These are phyloP conservation scores for Spinibarbus caldwelli DNA, from an alignment of 2,797 vertebrate genomes.

Conservation along the genomic window DNA sequence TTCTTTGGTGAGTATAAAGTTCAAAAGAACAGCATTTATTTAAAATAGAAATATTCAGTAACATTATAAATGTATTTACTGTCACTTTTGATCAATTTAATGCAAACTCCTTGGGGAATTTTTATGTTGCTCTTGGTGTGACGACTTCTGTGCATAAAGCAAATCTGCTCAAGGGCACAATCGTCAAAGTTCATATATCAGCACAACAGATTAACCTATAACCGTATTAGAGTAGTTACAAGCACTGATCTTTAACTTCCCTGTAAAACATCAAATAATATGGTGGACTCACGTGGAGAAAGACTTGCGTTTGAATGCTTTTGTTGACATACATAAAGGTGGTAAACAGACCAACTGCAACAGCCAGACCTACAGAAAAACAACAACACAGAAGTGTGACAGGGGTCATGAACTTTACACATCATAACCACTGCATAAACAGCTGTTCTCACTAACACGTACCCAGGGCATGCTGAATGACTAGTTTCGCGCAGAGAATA, in stretches of 20 bases:
- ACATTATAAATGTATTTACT: not conserved
- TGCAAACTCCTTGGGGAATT: not conserved
- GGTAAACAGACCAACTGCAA: constrained; percentile 93
- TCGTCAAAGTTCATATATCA: not conserved
- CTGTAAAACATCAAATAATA: not conserved
- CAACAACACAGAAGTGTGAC: not conserved
- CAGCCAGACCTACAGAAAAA: constrained; percentile 86
- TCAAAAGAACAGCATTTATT: not conserved
- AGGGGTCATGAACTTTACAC: not conserved
- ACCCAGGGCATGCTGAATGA: constrained; percentile 90
- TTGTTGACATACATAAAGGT: constrained; percentile 97
- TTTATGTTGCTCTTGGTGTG: not conserved
- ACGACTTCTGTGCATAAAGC: not conserved
- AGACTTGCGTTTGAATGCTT: constrained; percentile 95
- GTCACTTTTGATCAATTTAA: not conserved
- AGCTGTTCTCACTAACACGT: constrained; percentile 53
- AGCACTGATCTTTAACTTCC: not conserved
- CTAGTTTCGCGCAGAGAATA: constrained; percentile 89
- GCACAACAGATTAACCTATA: not conserved
- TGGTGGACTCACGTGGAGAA: constrained; percentile 89
- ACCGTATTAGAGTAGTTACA: not conserved
- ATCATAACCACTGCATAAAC: not conserved
- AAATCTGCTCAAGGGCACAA: not conserved
- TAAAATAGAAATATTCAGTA: not conserved
- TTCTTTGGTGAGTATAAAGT: not conserved